Percentiles rank a stretch among this genome's conserved stretches.
Conservation (phyloP, 2,113 vertebrate genomes). For the Puntigrus tetrazona region DNA sequence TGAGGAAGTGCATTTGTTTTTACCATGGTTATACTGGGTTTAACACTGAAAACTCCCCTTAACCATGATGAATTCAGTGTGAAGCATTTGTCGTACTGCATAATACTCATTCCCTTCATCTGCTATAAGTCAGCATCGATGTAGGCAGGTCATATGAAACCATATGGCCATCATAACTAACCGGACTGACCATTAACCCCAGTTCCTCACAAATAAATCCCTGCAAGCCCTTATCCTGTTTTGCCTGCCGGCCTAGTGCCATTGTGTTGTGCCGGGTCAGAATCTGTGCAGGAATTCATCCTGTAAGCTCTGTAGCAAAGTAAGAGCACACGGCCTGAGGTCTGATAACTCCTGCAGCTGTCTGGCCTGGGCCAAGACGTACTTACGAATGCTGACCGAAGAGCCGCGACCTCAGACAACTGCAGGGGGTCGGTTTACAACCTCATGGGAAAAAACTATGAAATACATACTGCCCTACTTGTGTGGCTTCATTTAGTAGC, state of each 20-base stretch:
- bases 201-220: not conserved
- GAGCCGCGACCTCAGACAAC: conserved; percentile 27
- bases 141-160: not conserved
- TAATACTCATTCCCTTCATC: not conserved
- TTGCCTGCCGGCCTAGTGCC: not conserved
- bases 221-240: not conserved
- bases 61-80: not conserved
- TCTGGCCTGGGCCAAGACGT: not conserved
- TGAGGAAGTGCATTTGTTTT: not conserved
- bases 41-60: not conserved
- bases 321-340: not conserved
- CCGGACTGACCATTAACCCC: not conserved
- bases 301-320: not conserved
- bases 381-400: not conserved
- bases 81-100: not conserved
- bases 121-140: not conserved
- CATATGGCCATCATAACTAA: not conserved
- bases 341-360: conserved; percentile 26
- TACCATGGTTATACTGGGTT: not conserved
- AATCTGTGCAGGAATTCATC: conserved; percentile 10
- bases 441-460: conserved; percentile 1
- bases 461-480: conserved; percentile 13
- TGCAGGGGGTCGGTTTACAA: conserved; percentile 15
- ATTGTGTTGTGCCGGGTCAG: conserved; percentile 1
- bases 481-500: not conserved